Evolutionary conservation across 2,888 invertebrate species (phyloP).

Genomic region (Hipparchia semele): DNA sequence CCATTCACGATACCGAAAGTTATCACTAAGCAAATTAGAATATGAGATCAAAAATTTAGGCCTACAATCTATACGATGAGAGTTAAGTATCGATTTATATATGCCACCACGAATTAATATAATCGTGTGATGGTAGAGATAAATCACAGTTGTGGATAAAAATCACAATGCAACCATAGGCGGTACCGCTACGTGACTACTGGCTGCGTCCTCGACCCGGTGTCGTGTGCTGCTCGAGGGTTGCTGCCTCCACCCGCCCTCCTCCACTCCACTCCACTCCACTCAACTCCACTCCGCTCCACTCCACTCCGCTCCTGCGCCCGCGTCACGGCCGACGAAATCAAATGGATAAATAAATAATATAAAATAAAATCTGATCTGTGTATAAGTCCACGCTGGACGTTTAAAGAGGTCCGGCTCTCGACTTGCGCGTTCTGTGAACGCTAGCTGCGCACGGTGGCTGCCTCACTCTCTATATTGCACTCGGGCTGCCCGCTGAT

Average conservation of each 20-base stretch:
- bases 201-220: slow-evolving; percentile 47
- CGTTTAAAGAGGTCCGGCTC: slow-evolving; percentile 50
- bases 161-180: slow-evolving; percentile 79
- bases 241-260: slow-evolving; percentile 47
- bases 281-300: slow-evolving; percentile 18
- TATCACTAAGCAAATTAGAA: slow-evolving; percentile 83
- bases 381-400: slow-evolving; percentile 70
- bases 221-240: slow-evolving; percentile 52
- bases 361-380: slow-evolving; percentile 64
- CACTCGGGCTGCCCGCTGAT: slow-evolving; percentile 66
- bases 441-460: slow-evolving; percentile 66
- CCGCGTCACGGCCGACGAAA: slow-evolving; percentile 58
- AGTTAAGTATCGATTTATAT: slow-evolving; percentile 78
- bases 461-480: slow-evolving; percentile 66
- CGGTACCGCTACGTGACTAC: slow-evolving; percentile 77
- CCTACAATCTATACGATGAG: slow-evolving; percentile 77
- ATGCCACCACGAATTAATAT: slow-evolving; percentile 73
- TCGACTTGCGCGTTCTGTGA: slow-evolving; percentile 44
- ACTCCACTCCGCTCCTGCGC: slow-evolving; percentile 14
- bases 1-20: slow-evolving; percentile 74
- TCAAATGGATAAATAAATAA: slow-evolving; percentile 66
- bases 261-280: slow-evolving; percentile 25
- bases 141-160: slow-evolving; percentile 79
- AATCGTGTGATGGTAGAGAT: slow-evolving; percentile 74
- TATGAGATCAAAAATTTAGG: slow-evolving; percentile 83